Evolutionary conservation across 2,888 invertebrate species (phyloP).

Genomic region (Koerneria pararmatus): DNA sequence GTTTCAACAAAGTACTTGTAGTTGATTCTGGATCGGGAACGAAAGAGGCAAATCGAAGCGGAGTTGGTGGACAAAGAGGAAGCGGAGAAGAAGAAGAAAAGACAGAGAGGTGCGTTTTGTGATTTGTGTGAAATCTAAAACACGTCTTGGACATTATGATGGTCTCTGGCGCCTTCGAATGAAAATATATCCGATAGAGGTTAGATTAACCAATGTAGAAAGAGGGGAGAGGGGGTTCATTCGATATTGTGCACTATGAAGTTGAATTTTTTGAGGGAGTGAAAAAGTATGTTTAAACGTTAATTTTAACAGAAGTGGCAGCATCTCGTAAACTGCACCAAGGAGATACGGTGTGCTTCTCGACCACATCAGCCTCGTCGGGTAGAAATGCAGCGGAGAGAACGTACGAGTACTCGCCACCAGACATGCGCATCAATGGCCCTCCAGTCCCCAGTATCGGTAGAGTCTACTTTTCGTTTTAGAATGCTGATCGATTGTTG

Average conservation of each 20-base stretch:
- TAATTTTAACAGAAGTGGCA: background rate
- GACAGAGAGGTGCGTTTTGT: slow-evolving; percentile 64
- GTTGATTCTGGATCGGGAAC: slow-evolving; percentile 65
- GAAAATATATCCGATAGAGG: no score
- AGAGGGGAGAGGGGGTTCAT: no score
- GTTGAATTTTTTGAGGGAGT: background rate
- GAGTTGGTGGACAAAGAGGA: slow-evolving; percentile 61
- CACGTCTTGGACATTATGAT: no score
- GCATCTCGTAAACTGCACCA: no score
- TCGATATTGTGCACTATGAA: background rate
- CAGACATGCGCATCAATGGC: slow-evolving; percentile 31
- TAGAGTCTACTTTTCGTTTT: no score
- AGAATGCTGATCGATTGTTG: no score
- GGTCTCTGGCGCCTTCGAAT: no score
- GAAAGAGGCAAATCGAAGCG: slow-evolving; percentile 66
- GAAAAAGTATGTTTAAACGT: background rate
- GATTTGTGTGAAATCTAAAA: slow-evolving; percentile 7
- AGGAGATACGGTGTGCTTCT: no score
- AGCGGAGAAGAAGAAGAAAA: slow-evolving; percentile 66
- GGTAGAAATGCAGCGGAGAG: slow-evolving; percentile 64
- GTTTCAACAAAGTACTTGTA: slow-evolving; percentile 16
- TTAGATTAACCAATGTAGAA: no score
- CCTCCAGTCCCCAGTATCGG: slow-evolving; percentile 64
- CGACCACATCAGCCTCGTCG: background rate
- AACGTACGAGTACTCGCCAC: slow-evolving; percentile 68